These are phyloP conservation scores for Drosophila hamatofila DNA, from an alignment of 2,888 invertebrate genomes.

Conservation along the genomic window DNA sequence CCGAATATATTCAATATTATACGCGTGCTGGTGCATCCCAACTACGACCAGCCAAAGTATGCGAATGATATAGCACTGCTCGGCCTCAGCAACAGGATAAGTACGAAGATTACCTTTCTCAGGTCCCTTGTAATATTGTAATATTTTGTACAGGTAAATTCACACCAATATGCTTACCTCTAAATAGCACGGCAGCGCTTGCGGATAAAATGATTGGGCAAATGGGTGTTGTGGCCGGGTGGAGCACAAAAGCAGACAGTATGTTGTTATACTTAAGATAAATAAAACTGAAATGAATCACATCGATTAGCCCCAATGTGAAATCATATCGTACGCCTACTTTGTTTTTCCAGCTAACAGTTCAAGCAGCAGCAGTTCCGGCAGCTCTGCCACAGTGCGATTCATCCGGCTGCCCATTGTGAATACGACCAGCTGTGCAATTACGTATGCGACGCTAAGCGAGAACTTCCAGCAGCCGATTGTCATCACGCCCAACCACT, in stretches of 20 bases:
- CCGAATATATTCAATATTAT: slow-evolving; percentile 87
- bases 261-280: slow-evolving; percentile 52
- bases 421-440: slow-evolving; percentile 83
- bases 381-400: slow-evolving; percentile 79
- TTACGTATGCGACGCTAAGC: slow-evolving; percentile 84
- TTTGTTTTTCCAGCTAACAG: slow-evolving; percentile 30
- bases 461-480: slow-evolving; percentile 85
- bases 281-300: slow-evolving; percentile 18
- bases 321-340: slow-evolving; percentile 14
- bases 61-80: slow-evolving; percentile 88
- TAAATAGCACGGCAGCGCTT: slow-evolving; percentile 67
- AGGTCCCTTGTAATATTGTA: background rate
- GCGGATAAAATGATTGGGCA: slow-evolving; percentile 85
- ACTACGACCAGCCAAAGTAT: slow-evolving; percentile 86
- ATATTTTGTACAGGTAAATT: slow-evolving; percentile 70
- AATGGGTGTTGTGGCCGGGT: slow-evolving; percentile 89
- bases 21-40: slow-evolving; percentile 86
- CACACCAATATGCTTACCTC: slow-evolving; percentile 86
- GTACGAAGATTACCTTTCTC: slow-evolving; percentile 31
- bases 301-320: background rate
- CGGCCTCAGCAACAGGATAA: slow-evolving; percentile 84
- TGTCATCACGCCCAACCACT: slow-evolving; percentile 83
- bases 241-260: slow-evolving; percentile 90
- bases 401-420: slow-evolving; percentile 85
- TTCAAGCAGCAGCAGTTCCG: slow-evolving; percentile 1